These are phyloP conservation scores for Gortyna flavago DNA, from an alignment of 2,888 invertebrate species.

Conservation along the genomic window DNA sequence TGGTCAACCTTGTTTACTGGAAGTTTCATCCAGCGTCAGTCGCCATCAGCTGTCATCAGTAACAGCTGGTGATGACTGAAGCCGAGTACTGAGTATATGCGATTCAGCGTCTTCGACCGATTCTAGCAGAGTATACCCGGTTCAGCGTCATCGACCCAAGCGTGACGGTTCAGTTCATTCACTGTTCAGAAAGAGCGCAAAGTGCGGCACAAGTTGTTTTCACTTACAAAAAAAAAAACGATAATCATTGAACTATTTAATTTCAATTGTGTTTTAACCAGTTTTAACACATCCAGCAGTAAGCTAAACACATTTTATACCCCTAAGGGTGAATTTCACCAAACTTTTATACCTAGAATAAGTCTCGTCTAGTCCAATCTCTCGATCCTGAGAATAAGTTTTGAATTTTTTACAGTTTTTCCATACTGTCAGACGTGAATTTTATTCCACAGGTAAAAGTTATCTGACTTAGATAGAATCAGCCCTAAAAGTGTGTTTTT, in stretches of 20 bases:
- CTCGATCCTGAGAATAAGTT: background rate
- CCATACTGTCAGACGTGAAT: background rate
- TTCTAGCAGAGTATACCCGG: background rate
- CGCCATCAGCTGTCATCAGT: background rate
- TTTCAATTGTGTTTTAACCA: background rate
- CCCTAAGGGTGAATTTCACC: background rate
- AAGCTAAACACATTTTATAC: background rate
- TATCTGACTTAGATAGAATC: too few relatives aligned
- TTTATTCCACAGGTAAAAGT: background rate
- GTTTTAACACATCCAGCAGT: background rate
- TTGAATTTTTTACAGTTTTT: background rate
- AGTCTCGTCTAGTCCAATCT: background rate
- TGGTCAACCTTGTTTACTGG: background rate
- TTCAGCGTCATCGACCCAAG: background rate
- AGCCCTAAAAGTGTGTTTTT: background rate
- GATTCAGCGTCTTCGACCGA: too few relatives aligned
- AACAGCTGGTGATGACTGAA: background rate
- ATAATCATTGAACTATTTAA: background rate
- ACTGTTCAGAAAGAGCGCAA: background rate
- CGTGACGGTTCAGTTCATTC: background rate
- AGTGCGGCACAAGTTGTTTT: too few relatives aligned
- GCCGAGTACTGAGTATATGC: background rate
- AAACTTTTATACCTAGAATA: background rate
- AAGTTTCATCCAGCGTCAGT: background rate
- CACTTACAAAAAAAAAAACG: background rate